Conservation (phyloP, 2,113 vertebrate genomes). For the Albula goreensis region DNA sequence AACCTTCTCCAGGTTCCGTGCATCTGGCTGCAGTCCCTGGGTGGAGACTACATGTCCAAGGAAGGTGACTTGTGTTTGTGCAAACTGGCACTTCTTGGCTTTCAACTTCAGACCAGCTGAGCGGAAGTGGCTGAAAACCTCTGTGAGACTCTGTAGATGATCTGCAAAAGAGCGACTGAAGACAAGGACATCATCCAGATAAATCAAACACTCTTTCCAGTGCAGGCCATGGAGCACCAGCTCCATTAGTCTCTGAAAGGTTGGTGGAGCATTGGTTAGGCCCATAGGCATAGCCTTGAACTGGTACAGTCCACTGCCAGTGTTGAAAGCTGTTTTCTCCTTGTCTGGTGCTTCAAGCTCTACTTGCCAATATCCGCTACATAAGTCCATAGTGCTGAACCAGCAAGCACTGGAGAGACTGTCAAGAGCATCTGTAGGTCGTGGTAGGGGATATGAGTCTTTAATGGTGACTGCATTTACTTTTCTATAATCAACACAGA, state of each 20-base stretch:
- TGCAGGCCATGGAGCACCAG: slow-evolving; percentile 35
- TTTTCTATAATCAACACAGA: slow-evolving; percentile 36
- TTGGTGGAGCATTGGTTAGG: slow-evolving; percentile 30
- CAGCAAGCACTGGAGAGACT: slow-evolving; percentile 33
- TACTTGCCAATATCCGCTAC: slow-evolving; percentile 32
- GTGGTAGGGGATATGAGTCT: slow-evolving; percentile 34
- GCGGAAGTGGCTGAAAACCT: slow-evolving; percentile 10
- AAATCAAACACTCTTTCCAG: slow-evolving; percentile 29
- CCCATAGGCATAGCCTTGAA: slow-evolving; percentile 40
- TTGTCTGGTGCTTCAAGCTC: slow-evolving; percentile 21
- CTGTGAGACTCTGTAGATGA: slow-evolving; percentile 15
- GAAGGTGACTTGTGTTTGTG: slow-evolving; percentile 9
- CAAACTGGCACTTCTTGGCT: slow-evolving; percentile 20
- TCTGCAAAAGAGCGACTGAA: not conserved
- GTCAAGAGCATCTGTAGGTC: slow-evolving; percentile 30
- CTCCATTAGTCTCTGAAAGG: slow-evolving; percentile 39
- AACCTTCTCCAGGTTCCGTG: slow-evolving; percentile 21
- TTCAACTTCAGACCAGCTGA: slow-evolving; percentile 31
- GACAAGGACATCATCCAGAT: slow-evolving; percentile 33
- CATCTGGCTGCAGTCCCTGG: slow-evolving; percentile 11
- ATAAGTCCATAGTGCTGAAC: slow-evolving; percentile 36
- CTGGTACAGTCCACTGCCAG: slow-evolving; percentile 28
- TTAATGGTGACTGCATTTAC: slow-evolving; percentile 36
- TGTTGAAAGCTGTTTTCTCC: slow-evolving; percentile 36
- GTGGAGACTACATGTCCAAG: slow-evolving; percentile 21